Percentiles rank a stretch among this genome's conserved stretches.
These are phyloP conservation scores for Pionites leucogaster DNA, from an alignment of 2,113 vertebrate species.

Conservation along the genomic window DNA sequence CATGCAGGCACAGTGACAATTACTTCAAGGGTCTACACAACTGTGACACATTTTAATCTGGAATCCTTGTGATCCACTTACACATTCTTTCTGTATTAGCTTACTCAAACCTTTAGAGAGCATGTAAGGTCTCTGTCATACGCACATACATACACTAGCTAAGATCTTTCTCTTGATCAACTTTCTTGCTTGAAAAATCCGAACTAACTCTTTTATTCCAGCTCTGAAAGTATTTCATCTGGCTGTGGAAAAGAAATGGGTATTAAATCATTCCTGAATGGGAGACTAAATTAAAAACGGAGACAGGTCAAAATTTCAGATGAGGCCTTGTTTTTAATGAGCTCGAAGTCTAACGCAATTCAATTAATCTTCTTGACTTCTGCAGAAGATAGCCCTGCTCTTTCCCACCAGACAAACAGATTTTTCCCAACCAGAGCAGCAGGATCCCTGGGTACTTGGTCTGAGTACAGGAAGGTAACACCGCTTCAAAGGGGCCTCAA, in stretches of 20 bases:
- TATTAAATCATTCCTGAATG: not conserved
- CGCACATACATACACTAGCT: not conserved
- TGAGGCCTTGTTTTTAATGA: not conserved
- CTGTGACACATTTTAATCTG: not conserved
- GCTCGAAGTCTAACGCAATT: not conserved
- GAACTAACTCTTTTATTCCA: not conserved
- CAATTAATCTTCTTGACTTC: not conserved
- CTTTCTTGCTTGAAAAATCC: not conserved
- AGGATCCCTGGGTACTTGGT: not conserved
- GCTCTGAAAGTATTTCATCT: not conserved
- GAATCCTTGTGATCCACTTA: not conserved
- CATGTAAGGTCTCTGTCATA: not conserved
- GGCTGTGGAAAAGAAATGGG: not conserved
- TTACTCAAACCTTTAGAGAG: not conserved
- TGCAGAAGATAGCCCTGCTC: not conserved
- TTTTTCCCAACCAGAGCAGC: not conserved
- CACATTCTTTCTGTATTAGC: not conserved
- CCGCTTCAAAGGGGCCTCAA: not conserved
- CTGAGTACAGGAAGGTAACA: not conserved
- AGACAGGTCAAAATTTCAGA: not conserved
- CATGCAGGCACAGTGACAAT: rapidly evolving
- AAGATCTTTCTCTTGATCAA: not conserved
- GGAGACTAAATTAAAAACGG: not conserved
- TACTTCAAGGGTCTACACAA: not conserved
- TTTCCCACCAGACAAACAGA: not conserved